Evolutionary conservation across 2,888 invertebrate genomes (phyloP), one percentile per base, ranked within the genome.

Genomic region (Spodoptera littoralis): DNA sequence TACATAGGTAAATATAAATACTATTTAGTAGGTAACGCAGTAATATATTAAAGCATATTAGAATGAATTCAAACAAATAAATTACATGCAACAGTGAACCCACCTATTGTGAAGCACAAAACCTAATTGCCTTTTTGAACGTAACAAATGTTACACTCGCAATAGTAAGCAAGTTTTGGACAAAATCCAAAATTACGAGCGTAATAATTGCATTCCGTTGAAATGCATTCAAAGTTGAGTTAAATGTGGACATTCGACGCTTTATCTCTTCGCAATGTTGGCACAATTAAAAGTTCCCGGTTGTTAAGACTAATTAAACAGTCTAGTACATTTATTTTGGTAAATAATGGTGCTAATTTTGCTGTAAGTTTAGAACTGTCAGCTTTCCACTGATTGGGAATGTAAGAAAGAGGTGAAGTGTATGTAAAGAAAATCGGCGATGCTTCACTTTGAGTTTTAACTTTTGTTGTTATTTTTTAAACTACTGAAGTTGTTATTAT

Each of bases 191-290:
- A 88, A 88, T 90, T 87, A 89, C 84, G 82, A 83, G 79, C 79
- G 82, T 76, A 83, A 83, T 88, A 87, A 86, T 84, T 83, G 84
- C 83, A 86, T 85, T 85, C 82, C 76, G 83, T 85, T 80, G 85
- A 83, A 88, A 85, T 83, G 84, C 83, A 87, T 84, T 86, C 82
- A 76, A 83, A 90, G 84, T 89, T 85, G 86, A 87, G 81, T 85
- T 82, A 86, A 89, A 88, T 86, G 84, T 85, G 84, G 81, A 81
- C 81, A 82, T 84, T 80, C 82, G 77, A 75, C 68, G 77, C 77
- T 84, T 81, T 80, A 83, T 83, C 76, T 73, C 73, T 73, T 58
- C 55, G 72, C 63, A 70, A 63, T 70, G 68, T 58, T 57, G 51
- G 60, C 50, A 63, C 67, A 67, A 76, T 79, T 74, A 71, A 78